Evolutionary conservation across 2,797 vertebrate genomes (phyloP).

Genomic region (Euthynnus affinis): DNA sequence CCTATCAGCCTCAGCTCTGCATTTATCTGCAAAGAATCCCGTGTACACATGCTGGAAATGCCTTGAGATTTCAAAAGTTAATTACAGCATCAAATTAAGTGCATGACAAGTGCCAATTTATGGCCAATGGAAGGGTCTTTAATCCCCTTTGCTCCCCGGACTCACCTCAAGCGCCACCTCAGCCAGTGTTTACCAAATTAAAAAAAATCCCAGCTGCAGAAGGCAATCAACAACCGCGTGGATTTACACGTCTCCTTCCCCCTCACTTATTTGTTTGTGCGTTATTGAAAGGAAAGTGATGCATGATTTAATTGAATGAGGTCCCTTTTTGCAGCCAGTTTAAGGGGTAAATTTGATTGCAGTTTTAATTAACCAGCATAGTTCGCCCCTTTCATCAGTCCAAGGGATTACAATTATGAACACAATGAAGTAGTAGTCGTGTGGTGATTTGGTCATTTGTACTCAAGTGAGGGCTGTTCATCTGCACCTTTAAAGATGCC

Average conservation of each 20-base stretch:
- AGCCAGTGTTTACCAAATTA: slow-evolving; percentile 76
- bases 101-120: slow-evolving; percentile 76
- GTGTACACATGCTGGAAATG: slow-evolving; percentile 53
- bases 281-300: slow-evolving; percentile 76
- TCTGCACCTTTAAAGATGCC: slow-evolving; percentile 64
- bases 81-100: slow-evolving; percentile 84
- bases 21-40: slow-evolving; percentile 72
- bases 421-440: slow-evolving; percentile 77
- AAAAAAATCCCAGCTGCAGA: slow-evolving; percentile 75
- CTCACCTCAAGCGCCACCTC: slow-evolving; percentile 69
- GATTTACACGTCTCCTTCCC: slow-evolving; percentile 72
- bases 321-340: slow-evolving; percentile 79
- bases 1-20: slow-evolving; percentile 41
- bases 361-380: slow-evolving; percentile 86
- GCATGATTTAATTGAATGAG: slow-evolving; percentile 82
- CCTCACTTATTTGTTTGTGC: slow-evolving; percentile 78
- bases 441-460: slow-evolving; percentile 78
- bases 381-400: slow-evolving; percentile 82
- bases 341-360: slow-evolving; percentile 84
- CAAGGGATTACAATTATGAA: slow-evolving; percentile 85
- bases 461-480: slow-evolving; percentile 69
- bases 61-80: slow-evolving; percentile 82
- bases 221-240: slow-evolving; percentile 78
- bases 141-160: slow-evolving; percentile 71
- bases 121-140: slow-evolving; percentile 71